Percentiles rank a stretch among this genome's conserved stretches.
These are phyloP conservation scores for Ectemnius cavifrons DNA, from an alignment of 2,888 invertebrate genomes.

Conservation along the genomic window DNA sequence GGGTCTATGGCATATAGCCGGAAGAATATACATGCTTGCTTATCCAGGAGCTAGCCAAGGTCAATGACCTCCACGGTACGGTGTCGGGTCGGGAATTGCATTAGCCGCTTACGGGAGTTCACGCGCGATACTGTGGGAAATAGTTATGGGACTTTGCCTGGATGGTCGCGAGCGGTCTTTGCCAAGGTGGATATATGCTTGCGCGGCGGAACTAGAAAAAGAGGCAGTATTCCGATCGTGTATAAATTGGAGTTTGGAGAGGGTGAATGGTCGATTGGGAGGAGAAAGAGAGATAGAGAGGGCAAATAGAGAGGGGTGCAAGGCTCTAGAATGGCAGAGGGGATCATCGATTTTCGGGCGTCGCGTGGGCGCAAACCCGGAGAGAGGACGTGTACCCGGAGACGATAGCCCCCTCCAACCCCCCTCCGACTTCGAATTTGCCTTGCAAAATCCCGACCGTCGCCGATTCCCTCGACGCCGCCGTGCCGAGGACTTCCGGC, in stretches of 20 bases:
- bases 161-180: no score
- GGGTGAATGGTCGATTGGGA: constrained; percentile 16
- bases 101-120: neutral
- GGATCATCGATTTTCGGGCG: constrained; percentile 56
- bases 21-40: constrained; percentile 10
- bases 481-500: constrained; percentile 6
- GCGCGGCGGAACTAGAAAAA: no score
- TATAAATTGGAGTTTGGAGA: neutral
- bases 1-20: neutral
- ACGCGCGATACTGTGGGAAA: constrained; percentile 6
- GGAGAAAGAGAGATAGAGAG: constrained; percentile 70
- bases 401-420: constrained; percentile 20
- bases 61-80: neutral
- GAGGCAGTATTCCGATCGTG: no score
- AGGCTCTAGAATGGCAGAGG: neutral
- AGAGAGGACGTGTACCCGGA: constrained; percentile 60
- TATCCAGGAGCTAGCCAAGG: neutral
- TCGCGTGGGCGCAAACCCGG: constrained; percentile 39
- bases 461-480: constrained; percentile 7
- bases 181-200: no score
- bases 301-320: constrained; percentile 35
- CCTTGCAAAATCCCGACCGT: constrained; percentile 38
- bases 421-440: constrained; percentile 31
- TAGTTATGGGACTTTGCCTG: neutral
- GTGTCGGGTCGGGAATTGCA: constrained; percentile 5